phyloP scores from a whole-genome alignment of 2,113 vertebrate genomes.

The Tor tambroides region DNA sequence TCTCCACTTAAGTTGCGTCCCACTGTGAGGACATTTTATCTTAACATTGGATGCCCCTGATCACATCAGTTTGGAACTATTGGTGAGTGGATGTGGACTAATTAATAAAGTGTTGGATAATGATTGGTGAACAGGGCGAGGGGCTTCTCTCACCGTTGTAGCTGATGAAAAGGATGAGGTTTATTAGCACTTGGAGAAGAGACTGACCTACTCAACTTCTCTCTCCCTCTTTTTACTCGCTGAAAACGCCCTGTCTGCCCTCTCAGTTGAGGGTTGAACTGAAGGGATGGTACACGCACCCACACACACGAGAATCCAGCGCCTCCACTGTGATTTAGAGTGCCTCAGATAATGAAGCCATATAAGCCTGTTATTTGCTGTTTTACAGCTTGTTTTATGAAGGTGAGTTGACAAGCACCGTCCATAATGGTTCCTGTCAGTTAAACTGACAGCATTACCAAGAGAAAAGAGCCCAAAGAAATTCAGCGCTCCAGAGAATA shows the following conservation, averaged over 20 bases:
- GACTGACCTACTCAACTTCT: conserved; percentile 6
- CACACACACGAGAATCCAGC: conserved; percentile 65
- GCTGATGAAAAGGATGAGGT: conserved; percentile 50
- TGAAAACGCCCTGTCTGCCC: conserved; percentile 8
- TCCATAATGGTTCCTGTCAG: conserved; percentile 86
- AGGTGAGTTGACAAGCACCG: conserved; percentile 81
- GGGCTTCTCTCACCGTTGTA: conserved; percentile 36
- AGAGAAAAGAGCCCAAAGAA: conserved; percentile 82
- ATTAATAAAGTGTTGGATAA: conserved; percentile 59
- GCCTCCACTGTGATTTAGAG: conserved; percentile 66
- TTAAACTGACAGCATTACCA: conserved; percentile 87
- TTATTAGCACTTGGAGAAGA: conserved; percentile 41
- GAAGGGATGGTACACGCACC: conserved; percentile 32
- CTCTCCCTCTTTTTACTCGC: background rate
- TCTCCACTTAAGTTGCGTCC: conserved; percentile 23
- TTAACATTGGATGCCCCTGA: conserved; percentile 51
- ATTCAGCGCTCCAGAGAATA: conserved; percentile 72
- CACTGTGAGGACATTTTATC: conserved; percentile 54
- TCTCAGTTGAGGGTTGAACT: conserved; percentile 16
- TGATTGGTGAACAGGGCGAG: conserved; percentile 49
- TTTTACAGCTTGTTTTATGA: conserved; percentile 85
- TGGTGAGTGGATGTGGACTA: conserved; percentile 51
- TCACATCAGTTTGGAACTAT: conserved; percentile 53
- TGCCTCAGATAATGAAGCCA: conserved; percentile 78
- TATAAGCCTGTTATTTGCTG: conserved; percentile 82